Conservation (phyloP, 2,797 vertebrate species). For the Micropoecilia bifurca region DNA sequence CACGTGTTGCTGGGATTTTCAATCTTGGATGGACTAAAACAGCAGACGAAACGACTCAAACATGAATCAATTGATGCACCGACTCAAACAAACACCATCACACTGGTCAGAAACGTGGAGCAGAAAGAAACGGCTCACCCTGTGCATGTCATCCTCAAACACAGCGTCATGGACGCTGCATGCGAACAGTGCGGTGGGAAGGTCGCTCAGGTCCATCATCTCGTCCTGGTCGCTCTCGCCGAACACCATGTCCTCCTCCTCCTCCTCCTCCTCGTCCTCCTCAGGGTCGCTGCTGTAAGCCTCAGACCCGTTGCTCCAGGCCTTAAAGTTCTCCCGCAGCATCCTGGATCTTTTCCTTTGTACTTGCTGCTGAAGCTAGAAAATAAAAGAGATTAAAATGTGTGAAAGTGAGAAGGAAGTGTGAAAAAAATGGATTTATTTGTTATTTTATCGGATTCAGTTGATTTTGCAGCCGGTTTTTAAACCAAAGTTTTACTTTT, state of each 20-base stretch:
- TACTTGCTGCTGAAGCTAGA: slow-evolving; percentile 31
- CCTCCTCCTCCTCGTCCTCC: slow-evolving; percentile 85
- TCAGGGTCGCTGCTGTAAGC: slow-evolving; percentile 90
- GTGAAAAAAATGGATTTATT: neutral
- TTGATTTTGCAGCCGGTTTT: neutral
- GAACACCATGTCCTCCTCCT: slow-evolving; percentile 93
- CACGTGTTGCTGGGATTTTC: slow-evolving; percentile 41
- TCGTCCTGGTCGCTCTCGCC: slow-evolving; percentile 91
- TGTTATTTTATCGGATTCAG: neutral
- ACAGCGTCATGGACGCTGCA: slow-evolving; percentile 90
- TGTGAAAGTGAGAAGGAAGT: neutral
- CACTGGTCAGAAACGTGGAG: slow-evolving; percentile 7
- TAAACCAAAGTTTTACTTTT: neutral
- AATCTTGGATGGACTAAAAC: slow-evolving; percentile 31
- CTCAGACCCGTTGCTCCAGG: slow-evolving; percentile 89
- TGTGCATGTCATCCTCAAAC: slow-evolving; percentile 87
- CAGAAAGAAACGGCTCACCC: slow-evolving; percentile 78
- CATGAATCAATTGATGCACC: slow-evolving; percentile 4
- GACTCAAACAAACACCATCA: slow-evolving; percentile 10
- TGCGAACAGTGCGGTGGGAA: slow-evolving; percentile 92
- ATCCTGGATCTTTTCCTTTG: slow-evolving; percentile 59
- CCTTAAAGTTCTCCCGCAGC: slow-evolving; percentile 86
- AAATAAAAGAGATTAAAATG: slow-evolving; percentile 11
- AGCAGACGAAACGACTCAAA: slow-evolving; percentile 46
- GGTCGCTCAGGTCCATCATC: slow-evolving; percentile 95